phyloP scores from a whole-genome alignment of 2,888 invertebrate genomes.

The Abrostola triplasia region DNA sequence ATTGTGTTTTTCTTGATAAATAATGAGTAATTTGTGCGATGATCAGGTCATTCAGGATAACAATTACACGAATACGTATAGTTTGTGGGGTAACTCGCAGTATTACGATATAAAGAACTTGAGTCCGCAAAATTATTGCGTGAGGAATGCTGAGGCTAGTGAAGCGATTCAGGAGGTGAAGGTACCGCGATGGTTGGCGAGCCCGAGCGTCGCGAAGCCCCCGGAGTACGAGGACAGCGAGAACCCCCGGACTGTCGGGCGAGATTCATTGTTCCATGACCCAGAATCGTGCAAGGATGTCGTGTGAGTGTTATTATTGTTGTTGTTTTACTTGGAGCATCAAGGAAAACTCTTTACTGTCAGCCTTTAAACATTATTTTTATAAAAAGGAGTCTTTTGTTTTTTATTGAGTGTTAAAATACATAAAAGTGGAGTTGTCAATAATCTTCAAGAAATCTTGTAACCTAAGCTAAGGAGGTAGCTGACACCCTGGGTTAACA shows the following conservation, averaged over 20 bases:
- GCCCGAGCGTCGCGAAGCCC: conserved; percentile 22
- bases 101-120: conserved; percentile 64
- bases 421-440: no score
- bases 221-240: conserved; percentile 37
- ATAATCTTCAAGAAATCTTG: no score
- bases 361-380: no score
- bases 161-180: conserved; percentile 44
- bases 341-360: no score
- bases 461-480: no score
- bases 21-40: conserved; percentile 55
- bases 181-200: conserved; percentile 39
- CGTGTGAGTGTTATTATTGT: conserved; percentile 48
- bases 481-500: no score
- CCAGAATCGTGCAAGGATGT: conserved; percentile 39
- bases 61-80: conserved; percentile 58
- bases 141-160: conserved; percentile 43
- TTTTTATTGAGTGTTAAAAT: no score
- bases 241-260: conserved; percentile 31
- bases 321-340: no score
- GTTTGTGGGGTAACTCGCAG: conserved; percentile 62
- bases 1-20: conserved; percentile 45
- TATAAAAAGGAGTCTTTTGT: no score
- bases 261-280: conserved; percentile 45
- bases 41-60: conserved; percentile 50
- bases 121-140: conserved; percentile 52